Percentiles rank a stretch among this genome's conserved stretches.
Evolutionary conservation across 1,140 invertebrate species (phyloP).

Genomic region (Hetaerina americana): DNA sequence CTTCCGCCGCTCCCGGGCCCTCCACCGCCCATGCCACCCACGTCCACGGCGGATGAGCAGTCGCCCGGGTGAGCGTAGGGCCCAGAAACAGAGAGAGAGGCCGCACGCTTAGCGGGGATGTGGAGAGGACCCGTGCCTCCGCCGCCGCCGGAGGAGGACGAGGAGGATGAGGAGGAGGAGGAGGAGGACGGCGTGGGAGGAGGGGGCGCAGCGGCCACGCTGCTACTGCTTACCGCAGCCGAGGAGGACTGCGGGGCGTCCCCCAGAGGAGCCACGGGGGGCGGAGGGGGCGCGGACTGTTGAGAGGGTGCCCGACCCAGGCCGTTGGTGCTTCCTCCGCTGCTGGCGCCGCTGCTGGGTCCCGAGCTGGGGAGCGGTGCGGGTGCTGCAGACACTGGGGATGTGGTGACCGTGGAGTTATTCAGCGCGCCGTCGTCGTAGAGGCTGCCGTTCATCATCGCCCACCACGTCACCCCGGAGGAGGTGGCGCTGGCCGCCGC

Average conservation of each 20-base stretch:
- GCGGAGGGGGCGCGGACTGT: constrained; percentile 11
- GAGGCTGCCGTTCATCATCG: constrained; percentile 63
- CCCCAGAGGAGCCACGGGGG: constrained; percentile 26
- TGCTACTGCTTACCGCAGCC: constrained; percentile 19
- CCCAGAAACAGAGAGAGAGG: constrained; percentile 25
- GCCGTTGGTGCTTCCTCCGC: constrained; percentile 11
- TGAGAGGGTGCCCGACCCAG: background rate
- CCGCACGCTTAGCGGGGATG: constrained; percentile 66
- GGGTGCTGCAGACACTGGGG: constrained; percentile 26
- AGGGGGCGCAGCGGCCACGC: background rate
- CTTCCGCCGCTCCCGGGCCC: constrained; percentile 31
- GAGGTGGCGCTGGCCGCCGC: constrained; percentile 44
- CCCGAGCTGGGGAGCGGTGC: constrained; percentile 30
- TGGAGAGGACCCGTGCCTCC: constrained; percentile 50
- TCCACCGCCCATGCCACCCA: constrained; percentile 45
- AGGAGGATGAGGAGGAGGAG: constrained; percentile 53
- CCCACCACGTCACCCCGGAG: constrained; percentile 66
- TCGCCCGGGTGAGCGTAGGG: constrained; percentile 21
- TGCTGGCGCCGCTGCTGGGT: constrained; percentile 1
- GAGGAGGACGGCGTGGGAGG: constrained; percentile 36
- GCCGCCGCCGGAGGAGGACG: constrained; percentile 38
- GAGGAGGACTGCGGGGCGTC: constrained; percentile 39
- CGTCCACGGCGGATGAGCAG: constrained; percentile 21
- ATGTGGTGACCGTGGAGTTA: constrained; percentile 34
- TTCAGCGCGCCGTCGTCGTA: constrained; percentile 62